Evolutionary conservation across 2,113 vertebrate genomes (phyloP).

Genomic region (Myotis davidii): DNA sequence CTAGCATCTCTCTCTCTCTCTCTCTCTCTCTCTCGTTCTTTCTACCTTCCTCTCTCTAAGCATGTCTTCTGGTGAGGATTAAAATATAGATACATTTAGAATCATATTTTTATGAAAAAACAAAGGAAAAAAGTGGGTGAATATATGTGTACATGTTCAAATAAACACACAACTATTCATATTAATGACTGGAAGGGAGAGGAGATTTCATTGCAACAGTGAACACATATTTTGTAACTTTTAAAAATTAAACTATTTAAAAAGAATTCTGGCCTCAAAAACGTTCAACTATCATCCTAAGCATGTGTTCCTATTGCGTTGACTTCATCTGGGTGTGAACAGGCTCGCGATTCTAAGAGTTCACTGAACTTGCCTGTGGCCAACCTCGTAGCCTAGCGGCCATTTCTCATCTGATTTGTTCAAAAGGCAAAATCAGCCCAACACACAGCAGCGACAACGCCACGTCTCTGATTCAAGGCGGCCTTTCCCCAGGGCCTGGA

Average conservation of each 20-base stretch:
- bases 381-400: not conserved
- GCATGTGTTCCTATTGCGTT: not conserved
- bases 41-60: no score
- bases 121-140: not conserved
- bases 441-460: not conserved
- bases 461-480: not conserved
- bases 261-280: not conserved
- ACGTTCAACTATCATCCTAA: not conserved
- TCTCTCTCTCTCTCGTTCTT: no score
- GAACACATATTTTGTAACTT: not conserved
- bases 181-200: not conserved
- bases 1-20: no score
- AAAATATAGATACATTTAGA: no score
- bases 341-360: not conserved
- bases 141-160: not conserved
- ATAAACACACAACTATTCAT: not conserved
- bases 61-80: no score
- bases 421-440: slow-evolving; percentile 39
- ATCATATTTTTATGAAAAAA: not conserved
- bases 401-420: not conserved
- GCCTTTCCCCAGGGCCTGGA: not conserved
- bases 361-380: not conserved
- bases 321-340: not conserved
- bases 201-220: not conserved
- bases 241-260: not conserved